phyloP scores from a whole-genome alignment of 2,797 vertebrate genomes.

The Siniperca undulata region DNA sequence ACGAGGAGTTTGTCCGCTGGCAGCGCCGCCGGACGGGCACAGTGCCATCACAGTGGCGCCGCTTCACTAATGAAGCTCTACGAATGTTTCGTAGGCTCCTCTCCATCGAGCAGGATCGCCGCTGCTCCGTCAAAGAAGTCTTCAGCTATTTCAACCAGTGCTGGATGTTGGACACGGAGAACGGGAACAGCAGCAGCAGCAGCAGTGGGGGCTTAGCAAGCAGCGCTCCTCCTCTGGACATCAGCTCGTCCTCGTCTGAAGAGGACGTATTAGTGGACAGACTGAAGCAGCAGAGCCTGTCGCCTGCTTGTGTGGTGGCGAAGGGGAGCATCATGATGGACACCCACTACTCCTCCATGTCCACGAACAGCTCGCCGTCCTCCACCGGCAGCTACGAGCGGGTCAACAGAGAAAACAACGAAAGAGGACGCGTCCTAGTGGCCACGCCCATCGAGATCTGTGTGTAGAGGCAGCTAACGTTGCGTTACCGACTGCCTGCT shows the following conservation, averaged over 20 bases:
- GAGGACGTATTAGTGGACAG: conserved; percentile 83
- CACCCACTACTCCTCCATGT: conserved; percentile 79
- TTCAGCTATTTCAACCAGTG: conserved; percentile 83
- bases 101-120: conserved; percentile 82
- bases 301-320: conserved; percentile 61
- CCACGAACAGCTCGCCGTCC: conserved; percentile 79
- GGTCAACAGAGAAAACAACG: conserved; percentile 79
- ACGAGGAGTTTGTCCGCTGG: conserved; percentile 87
- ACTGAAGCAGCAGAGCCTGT: conserved; percentile 85
- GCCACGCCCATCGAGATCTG: conserved; percentile 88
- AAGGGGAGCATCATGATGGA: conserved; percentile 78
- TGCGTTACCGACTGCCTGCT: conserved; percentile 4
- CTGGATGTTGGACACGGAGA: conserved; percentile 86
- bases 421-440: conserved; percentile 80
- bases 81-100: conserved; percentile 86
- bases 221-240: conserved; percentile 63
- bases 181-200: conserved; percentile 62
- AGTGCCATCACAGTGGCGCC: conserved; percentile 87
- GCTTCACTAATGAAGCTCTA: conserved; percentile 84
- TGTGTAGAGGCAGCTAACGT: conserved; percentile 69
- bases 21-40: conserved; percentile 77
- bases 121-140: conserved; percentile 86
- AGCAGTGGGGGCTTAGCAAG: neutral
- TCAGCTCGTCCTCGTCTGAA: conserved; percentile 78
- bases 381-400: conserved; percentile 84